phyloP scores from a whole-genome alignment of 2,113 vertebrate genomes.

The Sinocyclocheilus rhinocerous region DNA sequence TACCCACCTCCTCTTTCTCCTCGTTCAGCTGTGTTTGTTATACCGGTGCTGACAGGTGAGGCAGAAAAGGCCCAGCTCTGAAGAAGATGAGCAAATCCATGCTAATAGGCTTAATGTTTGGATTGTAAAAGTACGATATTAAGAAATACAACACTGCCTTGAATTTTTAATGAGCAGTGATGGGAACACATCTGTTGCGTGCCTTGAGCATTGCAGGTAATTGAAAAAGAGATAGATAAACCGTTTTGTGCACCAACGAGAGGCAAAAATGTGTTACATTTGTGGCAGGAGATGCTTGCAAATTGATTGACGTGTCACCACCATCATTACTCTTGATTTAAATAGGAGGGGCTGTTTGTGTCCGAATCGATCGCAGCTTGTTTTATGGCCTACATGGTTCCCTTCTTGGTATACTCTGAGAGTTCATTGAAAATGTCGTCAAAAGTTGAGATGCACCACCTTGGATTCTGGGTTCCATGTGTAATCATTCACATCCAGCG shows the following conservation, averaged over 20 bases:
- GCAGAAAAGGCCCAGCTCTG: neutral
- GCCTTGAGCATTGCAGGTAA: neutral
- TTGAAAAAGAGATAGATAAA: neutral
- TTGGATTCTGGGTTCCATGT: neutral
- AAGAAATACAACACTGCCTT: slow-evolving; percentile 6
- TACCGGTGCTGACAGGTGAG: slow-evolving; percentile 29
- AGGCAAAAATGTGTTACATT: neutral
- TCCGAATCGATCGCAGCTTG: slow-evolving; percentile 72
- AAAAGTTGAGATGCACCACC: slow-evolving; percentile 7
- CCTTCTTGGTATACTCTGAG: slow-evolving; percentile 25
- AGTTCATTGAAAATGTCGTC: slow-evolving; percentile 11
- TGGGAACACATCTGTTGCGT: neutral
- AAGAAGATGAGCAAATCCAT: neutral
- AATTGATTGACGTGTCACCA: slow-evolving; percentile 73
- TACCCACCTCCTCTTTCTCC: slow-evolving; percentile 57
- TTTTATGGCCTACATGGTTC: slow-evolving; percentile 72
- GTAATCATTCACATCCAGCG: neutral
- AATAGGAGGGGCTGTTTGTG: slow-evolving; percentile 73
- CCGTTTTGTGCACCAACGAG: neutral
- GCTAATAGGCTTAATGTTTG: slow-evolving; percentile 30
- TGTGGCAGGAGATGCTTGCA: slow-evolving; percentile 68
- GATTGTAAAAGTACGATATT: neutral
- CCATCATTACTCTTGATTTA: slow-evolving; percentile 72
- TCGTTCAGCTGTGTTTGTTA: slow-evolving; percentile 55
- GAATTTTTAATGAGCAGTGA: neutral